Evolutionary conservation across 2,797 vertebrate species (phyloP).

Genomic region (Leptoclinus maculatus): DNA sequence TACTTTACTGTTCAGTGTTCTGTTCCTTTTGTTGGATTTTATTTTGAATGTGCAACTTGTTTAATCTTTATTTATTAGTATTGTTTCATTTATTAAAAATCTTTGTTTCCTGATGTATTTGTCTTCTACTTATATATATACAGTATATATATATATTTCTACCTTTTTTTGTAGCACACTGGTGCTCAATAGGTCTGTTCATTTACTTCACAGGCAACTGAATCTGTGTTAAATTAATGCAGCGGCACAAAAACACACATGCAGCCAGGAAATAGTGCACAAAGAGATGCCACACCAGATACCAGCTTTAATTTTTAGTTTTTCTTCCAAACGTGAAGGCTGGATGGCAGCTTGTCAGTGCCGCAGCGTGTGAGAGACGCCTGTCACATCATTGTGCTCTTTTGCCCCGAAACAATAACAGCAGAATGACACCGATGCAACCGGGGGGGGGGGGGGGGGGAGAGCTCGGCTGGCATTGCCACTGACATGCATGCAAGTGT

Average conservation of each 20-base stretch:
- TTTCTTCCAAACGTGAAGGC: conserved; percentile 31
- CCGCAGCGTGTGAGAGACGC: conserved; percentile 48
- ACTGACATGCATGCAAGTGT: conserved; percentile 30
- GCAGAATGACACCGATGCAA: conserved; percentile 51
- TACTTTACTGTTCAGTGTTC: conserved; percentile 76
- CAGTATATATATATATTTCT: too few species aligned
- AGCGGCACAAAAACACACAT: conserved; percentile 25
- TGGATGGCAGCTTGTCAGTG: conserved; percentile 52
- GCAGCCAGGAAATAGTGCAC: not conserved
- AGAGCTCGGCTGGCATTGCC: conserved; percentile 25
- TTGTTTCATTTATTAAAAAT: conserved; percentile 83
- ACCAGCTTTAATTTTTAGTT: conserved; percentile 39
- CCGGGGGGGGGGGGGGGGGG: conserved; percentile 23
- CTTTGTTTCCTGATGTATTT: conserved; percentile 69
- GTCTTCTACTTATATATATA: conserved; percentile 18
- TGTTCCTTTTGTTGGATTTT: conserved; percentile 76
- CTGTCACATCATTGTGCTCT: conserved; percentile 53
- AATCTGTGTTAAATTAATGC: conserved; percentile 38
- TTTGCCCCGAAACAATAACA: conserved; percentile 69
- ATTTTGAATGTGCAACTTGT: conserved; percentile 79
- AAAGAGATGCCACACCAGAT: conserved; percentile 19
- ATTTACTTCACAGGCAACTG: conserved; percentile 2
- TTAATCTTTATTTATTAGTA: conserved; percentile 85
- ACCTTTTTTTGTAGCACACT: not conserved
- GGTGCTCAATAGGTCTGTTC: not conserved